These are phyloP conservation scores for Dendrolimus punctatus DNA, from an alignment of 1,140 invertebrate species.

Conservation along the genomic window DNA sequence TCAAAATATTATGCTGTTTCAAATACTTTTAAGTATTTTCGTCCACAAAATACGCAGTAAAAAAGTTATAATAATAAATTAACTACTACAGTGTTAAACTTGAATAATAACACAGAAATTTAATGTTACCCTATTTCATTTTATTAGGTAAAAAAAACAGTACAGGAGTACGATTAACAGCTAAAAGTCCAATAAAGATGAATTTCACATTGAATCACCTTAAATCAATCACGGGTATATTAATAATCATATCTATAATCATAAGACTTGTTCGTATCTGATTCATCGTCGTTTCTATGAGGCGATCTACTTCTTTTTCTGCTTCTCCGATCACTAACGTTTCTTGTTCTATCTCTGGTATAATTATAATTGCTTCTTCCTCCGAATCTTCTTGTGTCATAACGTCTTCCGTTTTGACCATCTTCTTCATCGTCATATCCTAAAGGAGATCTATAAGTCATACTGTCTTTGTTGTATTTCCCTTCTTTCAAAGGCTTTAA, in stretches of 20 bases:
- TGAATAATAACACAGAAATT: too few species aligned
- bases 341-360: background rate
- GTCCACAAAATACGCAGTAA: too few species aligned
- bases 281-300: background rate
- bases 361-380: background rate
- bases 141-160: too few species aligned
- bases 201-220: too few species aligned
- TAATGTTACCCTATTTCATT: too few species aligned
- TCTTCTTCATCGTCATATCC: constrained; percentile 14
- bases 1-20: too few species aligned
- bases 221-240: background rate
- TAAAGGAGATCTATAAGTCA: constrained; percentile 18
- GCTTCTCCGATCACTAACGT: background rate
- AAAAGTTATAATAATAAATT: too few species aligned
- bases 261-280: constrained; percentile 9
- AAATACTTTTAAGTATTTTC: too few species aligned
- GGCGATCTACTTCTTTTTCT: constrained; percentile 1
- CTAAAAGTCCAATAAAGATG: too few species aligned
- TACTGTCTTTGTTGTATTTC: background rate
- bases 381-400: constrained; percentile 4
- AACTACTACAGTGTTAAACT: too few species aligned
- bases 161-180: too few species aligned
- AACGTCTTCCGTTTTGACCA: constrained; percentile 4
- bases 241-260: constrained; percentile 38
- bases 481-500: constrained; percentile 24